phyloP scores from a whole-genome alignment of 2,113 vertebrate genomes.

The Neogale vison region DNA sequence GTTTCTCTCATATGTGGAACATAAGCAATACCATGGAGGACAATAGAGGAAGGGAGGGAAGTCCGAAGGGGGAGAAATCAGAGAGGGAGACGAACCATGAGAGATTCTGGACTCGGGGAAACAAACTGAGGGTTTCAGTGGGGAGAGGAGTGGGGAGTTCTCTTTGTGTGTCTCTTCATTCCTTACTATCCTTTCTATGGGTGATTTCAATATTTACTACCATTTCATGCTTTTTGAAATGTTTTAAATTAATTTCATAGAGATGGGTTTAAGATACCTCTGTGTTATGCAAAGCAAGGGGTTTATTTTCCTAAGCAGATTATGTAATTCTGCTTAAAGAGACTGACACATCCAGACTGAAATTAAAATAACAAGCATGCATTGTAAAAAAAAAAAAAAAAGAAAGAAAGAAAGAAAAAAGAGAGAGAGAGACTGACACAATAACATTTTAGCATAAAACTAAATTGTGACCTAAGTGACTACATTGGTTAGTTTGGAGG shows the following conservation, averaged over 20 bases:
- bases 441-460: not conserved
- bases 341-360: not conserved
- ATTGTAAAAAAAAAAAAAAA: no score
- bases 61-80: no score
- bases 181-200: not conserved
- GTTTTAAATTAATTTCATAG: not conserved
- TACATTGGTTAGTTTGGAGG: not conserved
- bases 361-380: no score
- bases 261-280: not conserved
- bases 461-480: not conserved
- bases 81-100: no score
- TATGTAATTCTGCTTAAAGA: not conserved
- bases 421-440: not conserved
- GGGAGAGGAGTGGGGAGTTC: not conserved
- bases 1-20: no score
- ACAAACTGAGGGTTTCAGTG: no score
- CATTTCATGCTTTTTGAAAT: not conserved
- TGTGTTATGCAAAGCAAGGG: not conserved
- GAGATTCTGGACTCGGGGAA: no score
- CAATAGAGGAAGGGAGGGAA: no score
- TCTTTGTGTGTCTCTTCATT: not conserved
- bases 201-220: not conserved
- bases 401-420: no score
- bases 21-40: no score
- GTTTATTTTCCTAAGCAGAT: conserved; percentile 38